Evolutionary conservation across 2,888 invertebrate species (phyloP).

Genomic region (Amphipoea lucens): DNA sequence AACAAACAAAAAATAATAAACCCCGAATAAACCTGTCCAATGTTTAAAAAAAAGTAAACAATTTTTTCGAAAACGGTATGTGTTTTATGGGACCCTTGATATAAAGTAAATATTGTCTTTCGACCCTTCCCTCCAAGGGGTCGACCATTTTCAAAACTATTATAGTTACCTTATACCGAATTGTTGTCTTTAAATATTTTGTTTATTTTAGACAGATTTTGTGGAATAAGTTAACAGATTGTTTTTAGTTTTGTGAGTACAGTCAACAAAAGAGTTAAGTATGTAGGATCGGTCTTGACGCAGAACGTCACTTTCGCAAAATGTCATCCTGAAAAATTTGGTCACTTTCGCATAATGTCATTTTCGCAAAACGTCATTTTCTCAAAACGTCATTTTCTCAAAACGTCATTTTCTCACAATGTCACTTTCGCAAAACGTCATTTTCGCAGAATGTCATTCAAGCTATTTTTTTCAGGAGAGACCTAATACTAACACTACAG

Average conservation of each 20-base stretch:
- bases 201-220: neutral
- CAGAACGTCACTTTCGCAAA: no score
- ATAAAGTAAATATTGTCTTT: conserved; percentile 35
- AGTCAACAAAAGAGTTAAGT: no score
- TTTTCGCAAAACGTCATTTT: no score
- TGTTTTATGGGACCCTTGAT: conserved; percentile 22
- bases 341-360: no score
- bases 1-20: conserved; percentile 15
- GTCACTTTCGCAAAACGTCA: no score
- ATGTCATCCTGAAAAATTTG: no score
- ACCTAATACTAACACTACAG: no score
- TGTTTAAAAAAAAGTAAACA: conserved; percentile 33
- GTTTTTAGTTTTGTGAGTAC: neutral
- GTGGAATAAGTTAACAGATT: neutral
- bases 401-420: no score
- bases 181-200: neutral
- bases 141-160: conserved; percentile 24
- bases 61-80: conserved; percentile 21
- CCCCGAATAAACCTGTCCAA: neutral
- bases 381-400: no score
- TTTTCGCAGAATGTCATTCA: no score
- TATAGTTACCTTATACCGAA: neutral
- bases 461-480: no score
- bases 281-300: no score
- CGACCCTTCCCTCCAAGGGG: conserved; percentile 1